Evolutionary conservation across 2,888 invertebrate genomes (phyloP).

Genomic region (Drosophila melanosoma): DNA sequence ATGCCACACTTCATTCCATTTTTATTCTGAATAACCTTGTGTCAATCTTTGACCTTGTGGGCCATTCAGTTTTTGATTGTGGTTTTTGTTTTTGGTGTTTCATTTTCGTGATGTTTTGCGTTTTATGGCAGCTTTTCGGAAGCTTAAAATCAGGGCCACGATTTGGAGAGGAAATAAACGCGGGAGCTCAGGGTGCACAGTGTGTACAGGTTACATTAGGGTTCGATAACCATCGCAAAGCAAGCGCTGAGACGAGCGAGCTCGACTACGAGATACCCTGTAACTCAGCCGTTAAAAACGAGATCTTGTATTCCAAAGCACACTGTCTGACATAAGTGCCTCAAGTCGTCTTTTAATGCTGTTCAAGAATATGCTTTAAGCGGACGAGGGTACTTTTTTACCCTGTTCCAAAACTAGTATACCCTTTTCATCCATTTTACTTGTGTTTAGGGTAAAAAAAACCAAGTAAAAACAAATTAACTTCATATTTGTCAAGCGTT

Average conservation of each 20-base stretch:
- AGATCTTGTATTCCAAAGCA: neutral
- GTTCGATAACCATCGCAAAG: conserved; percentile 44
- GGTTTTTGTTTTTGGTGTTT: conserved; percentile 1
- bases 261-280: neutral
- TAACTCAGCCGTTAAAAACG: neutral
- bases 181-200: conserved; percentile 11
- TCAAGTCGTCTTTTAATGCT: neutral
- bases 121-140: conserved; percentile 59
- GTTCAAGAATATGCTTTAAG: neutral
- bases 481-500: neutral
- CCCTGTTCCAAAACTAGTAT: neutral
- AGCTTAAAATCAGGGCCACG: conserved; percentile 67
- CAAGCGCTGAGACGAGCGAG: neutral
- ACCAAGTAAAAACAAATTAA: neutral
- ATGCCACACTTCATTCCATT: conserved; percentile 9
- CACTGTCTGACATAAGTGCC: neutral
- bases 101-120: conserved; percentile 64
- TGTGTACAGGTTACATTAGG: neutral
- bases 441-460: neutral
- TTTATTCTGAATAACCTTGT: conserved; percentile 35
- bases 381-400: neutral
- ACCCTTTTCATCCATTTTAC: neutral
- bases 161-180: conserved; percentile 34
- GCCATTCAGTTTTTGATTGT: conserved; percentile 17
- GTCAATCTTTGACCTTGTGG: conserved; percentile 66